Base-by-base conservation (phyloP, 2,888 invertebrate genomes). In the Brachynemurus nebulosus region DNA sequence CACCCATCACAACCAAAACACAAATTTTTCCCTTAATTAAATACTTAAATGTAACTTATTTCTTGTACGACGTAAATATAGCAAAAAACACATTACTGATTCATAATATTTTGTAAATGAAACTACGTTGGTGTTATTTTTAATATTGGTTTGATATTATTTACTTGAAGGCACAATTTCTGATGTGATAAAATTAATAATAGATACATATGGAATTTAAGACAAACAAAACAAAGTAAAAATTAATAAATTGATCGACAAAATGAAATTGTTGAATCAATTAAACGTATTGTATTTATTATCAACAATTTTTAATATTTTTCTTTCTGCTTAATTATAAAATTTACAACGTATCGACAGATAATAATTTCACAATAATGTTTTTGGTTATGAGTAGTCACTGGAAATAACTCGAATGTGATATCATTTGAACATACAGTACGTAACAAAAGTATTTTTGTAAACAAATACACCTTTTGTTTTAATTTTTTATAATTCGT, bases 1-100 rank as follows among this genome's bases (percentile, higher is more conserved):
- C 70, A 63, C 86, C 86, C 85, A 86, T 86, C 61, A 66, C 59
- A 43, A 37, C 19, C n/a, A 16, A 18, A 4, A 17, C 11, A 37
- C 7, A n/a, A 18, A 19, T 18, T 11, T 12, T 12, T 8, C 6
- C 20, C 6, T 12, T 16, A 30, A 30, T 30, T 30, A 11, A 2
- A 11, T 2, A 6, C n/a, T 12, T 30, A 30, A 30, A 12, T 30
- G n/a, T 12, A 30, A 30, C 14, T 30, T 30, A 14, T 30, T 30
- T 14, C 14, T 30, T 12, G 30, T 12, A 30, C 30, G 30, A 11
- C 30, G 30, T 30, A 30, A 40, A 27, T 12, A 25, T n/a, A 40
- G 30, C n/a, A 37, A 25, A 27, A 16, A 40, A 30, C 17, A 27
- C 40, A 16, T 23, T 19, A 40, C 17, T 27, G 17, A 17, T 18